Evolutionary conservation across 2,888 invertebrate species (phyloP).

Genomic region (Pristionchus arcanus): DNA sequence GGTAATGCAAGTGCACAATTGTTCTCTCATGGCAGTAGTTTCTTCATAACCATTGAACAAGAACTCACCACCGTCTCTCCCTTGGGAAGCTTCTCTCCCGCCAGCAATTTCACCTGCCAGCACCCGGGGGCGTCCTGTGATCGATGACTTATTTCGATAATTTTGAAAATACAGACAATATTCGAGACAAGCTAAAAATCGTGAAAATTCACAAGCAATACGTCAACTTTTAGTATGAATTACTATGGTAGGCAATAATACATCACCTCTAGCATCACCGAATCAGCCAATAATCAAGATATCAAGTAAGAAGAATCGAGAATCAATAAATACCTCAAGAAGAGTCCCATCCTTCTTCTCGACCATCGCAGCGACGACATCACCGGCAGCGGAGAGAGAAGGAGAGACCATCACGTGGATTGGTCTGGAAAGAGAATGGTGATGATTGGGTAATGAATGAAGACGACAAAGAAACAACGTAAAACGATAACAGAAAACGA

Average conservation of each 20-base stretch:
- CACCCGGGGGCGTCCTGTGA: conserved; percentile 21
- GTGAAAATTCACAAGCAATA: background rate
- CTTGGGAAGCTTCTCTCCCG: conserved; percentile 35
- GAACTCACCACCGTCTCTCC: background rate
- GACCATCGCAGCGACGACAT: conserved; percentile 27
- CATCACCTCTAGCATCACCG: no score
- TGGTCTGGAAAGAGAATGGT: background rate
- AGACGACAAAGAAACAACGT: background rate
- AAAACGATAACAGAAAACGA: background rate
- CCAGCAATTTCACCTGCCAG: conserved; percentile 9
- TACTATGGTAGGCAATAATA: no score
- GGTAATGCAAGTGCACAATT: background rate
- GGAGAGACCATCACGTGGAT: background rate
- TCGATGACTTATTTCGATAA: background rate
- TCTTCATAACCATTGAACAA: background rate
- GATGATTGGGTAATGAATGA: background rate
- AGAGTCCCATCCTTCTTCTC: conserved; percentile 21
- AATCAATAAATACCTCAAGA: background rate
- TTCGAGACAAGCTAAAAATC: background rate
- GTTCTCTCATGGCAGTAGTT: background rate
- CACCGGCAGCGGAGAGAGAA: background rate
- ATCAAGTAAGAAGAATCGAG: no score
- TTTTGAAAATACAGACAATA: background rate
- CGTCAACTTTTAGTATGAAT: no score
- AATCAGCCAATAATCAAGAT: no score